Evolutionary conservation across 2,888 invertebrate species (phyloP), one percentile per base, ranked within the genome.

Genomic region (Byasa hedistus): DNA sequence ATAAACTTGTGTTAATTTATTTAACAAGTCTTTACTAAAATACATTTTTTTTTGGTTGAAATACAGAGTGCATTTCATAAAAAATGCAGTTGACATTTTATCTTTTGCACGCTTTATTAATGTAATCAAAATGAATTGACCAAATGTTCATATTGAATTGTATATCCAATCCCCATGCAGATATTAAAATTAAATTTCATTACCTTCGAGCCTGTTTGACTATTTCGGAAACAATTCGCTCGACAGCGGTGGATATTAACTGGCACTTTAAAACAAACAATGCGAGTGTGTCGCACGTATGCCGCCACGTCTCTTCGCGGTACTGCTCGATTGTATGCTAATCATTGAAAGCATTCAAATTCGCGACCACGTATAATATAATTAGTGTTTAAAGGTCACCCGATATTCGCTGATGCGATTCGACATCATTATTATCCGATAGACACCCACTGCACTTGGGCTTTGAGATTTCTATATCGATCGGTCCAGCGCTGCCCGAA

Each of bases 271-370:
- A 61, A 61, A 57, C 51, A 64, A 64, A 67, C 67, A 67, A 67
- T 67, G 64, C 59, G 60, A 64, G 67, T 67, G 55, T 66, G 63
- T 56, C 67, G 60, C 51, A 22, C 27, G 55, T n/a, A 55, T 19
- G 24, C 55, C 55, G 57, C 39, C 64, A 56, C 59, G 61, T 66
- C 57, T 65, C 54, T 63, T 62, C 27, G 63, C 36, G 36, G 54
- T 23, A 44, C 19, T n/a, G 32, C 55, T 36, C 52, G 19, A 67
- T 67, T 67, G 67, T 67, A 67, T 67, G 67, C 67, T 60, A 67
- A 67, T 67, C 36, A 52, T 52, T 3, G 60, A 64, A 54, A 60
- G 27, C 54, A 60, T 60, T 67, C 22, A 60, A 60, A 64, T 64
- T 67, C 59, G 64, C 67, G 51, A 64, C 56, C 67, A 59, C 51